A percentile compares a stretch with the other conserved stretches of the same genome.
phyloP scores from a whole-genome alignment of 92 coral and sea anemone genomes.

The Meandrina meandrites region DNA sequence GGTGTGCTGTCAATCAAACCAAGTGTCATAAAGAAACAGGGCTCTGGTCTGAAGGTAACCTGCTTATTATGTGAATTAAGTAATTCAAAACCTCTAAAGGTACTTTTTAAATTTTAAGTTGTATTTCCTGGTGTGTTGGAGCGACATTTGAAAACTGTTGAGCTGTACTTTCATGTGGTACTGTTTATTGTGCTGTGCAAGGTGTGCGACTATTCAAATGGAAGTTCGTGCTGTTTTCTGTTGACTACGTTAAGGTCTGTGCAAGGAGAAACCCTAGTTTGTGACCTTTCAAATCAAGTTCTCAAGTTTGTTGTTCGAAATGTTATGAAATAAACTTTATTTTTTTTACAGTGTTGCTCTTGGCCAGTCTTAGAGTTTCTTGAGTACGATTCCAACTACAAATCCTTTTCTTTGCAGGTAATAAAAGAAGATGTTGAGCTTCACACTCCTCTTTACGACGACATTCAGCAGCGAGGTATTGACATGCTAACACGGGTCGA shows the following conservation, averaged over 20 bases:
- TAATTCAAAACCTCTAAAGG: no score
- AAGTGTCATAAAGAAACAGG: slow-evolving; percentile 81
- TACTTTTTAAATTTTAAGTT: no score
- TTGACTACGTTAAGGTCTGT: not conserved
- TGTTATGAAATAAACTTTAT: no score
- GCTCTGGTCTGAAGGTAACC: slow-evolving; percentile 79
- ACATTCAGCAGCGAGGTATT: slow-evolving; percentile 73
- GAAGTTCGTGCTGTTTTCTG: no score
- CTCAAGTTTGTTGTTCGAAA: not conserved
- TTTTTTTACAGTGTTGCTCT: not conserved
- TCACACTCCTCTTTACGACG: slow-evolving; percentile 79
- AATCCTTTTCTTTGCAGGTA: slow-evolving; percentile 38
- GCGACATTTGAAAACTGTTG: not conserved
- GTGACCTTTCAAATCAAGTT: not conserved
- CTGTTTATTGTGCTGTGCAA: not conserved
- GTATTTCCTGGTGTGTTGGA: no score
- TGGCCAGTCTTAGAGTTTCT: not conserved
- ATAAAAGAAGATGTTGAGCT: slow-evolving; percentile 74
- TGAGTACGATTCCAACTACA: not conserved
- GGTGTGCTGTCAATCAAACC: slow-evolving; percentile 83
- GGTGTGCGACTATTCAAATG: no score
- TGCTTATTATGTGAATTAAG: not conserved
- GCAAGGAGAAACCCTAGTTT: not conserved
- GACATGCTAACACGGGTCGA: slow-evolving; percentile 67
- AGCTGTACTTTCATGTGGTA: not conserved